Conservation (phyloP, 2,113 vertebrate genomes). For the Poecilia latipinna region DNA sequence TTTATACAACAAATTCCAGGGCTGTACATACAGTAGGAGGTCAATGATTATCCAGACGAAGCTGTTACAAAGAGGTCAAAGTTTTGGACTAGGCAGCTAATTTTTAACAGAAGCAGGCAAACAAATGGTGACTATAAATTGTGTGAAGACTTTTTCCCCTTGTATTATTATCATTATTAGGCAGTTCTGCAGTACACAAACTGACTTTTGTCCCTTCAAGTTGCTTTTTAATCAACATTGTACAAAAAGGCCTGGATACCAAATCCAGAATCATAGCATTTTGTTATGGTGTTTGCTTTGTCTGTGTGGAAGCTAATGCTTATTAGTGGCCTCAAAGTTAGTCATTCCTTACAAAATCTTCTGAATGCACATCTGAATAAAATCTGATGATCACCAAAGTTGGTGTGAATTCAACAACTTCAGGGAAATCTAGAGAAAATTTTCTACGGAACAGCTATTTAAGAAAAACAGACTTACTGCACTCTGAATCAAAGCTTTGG, state of each 20-base stretch:
- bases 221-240: not conserved
- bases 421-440: not conserved
- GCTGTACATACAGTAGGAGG: slow-evolving; percentile 5
- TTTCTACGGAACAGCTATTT: not conserved
- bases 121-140: not conserved
- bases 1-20: not conserved
- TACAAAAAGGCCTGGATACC: not conserved
- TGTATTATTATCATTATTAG: too few relatives aligned
- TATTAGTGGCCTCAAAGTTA: too few relatives aligned
- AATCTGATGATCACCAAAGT: not conserved
- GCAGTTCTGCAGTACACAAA: not conserved
- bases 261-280: too few relatives aligned
- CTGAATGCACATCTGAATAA: not conserved
- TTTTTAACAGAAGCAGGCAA: not conserved
- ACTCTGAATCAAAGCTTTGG: not conserved
- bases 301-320: too few relatives aligned
- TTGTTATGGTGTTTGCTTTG: too few relatives aligned
- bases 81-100: not conserved
- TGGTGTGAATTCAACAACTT: not conserved
- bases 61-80: not conserved
- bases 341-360: not conserved
- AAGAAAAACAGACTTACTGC: not conserved
- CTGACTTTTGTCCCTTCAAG: not conserved
- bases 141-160: too few relatives aligned
- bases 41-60: not conserved